Evolutionary conservation across 2,113 vertebrate genomes (phyloP).

Genomic region (Megaleporinus macrocephalus): DNA sequence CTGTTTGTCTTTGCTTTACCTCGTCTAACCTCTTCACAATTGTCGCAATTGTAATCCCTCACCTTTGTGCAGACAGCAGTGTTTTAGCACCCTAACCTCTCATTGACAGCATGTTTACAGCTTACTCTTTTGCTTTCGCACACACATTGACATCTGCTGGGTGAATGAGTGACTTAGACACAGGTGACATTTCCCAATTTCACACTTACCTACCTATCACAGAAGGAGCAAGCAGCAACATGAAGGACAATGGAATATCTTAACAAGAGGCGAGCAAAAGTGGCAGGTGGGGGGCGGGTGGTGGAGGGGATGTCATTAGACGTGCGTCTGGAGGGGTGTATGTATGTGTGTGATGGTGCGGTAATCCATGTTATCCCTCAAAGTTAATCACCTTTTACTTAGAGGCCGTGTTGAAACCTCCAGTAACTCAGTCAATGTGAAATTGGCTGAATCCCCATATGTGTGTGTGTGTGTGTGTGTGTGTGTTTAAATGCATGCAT

Average conservation of each 20-base stretch:
- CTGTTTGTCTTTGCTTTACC: not conserved
- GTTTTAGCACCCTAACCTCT: constrained; percentile 31
- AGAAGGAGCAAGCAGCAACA: constrained; percentile 40
- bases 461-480: constrained; percentile 31
- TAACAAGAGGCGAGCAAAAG: constrained; percentile 9
- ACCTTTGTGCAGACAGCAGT: not conserved
- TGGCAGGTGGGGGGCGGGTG: not conserved
- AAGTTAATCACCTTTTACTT: constrained; percentile 47
- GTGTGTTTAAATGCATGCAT: constrained; percentile 33
- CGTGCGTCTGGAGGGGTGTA: constrained; percentile 1
- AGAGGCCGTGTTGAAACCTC: constrained; percentile 17
- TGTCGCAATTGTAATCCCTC: constrained; percentile 25
- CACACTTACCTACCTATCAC: constrained; percentile 53
- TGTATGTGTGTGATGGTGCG: constrained; percentile 26
- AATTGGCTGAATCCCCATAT: constrained; percentile 48
- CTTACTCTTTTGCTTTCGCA: constrained; percentile 13
- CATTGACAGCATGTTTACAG: constrained; percentile 38
- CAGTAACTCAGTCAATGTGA: constrained; percentile 46
- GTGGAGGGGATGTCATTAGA: constrained; percentile 19
- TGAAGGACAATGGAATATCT: constrained; percentile 26
- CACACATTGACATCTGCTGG: constrained; percentile 30
- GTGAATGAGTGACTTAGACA: constrained; percentile 45
- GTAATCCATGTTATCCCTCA: constrained; percentile 41
- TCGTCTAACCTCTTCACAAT: not conserved
- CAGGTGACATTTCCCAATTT: constrained; percentile 59